phyloP scores from a whole-genome alignment of 2,113 vertebrate species.

The Trachemys scripta region DNA sequence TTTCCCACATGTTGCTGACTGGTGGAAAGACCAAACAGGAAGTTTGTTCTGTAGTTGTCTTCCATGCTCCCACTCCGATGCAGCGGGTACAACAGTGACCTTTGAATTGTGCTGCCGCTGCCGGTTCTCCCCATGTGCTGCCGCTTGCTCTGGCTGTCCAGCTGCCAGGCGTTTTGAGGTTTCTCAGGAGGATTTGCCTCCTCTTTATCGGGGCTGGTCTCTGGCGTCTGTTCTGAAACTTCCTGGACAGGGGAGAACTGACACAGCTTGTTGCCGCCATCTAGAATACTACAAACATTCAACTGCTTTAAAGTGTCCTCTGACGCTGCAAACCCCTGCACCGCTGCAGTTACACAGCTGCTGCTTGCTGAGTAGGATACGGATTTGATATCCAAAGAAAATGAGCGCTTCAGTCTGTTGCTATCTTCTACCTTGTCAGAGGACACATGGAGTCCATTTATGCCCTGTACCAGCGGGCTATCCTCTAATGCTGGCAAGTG shows the following conservation, averaged over 20 bases:
- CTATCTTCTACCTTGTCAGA: conserved; percentile 86
- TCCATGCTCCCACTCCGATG: conserved; percentile 93
- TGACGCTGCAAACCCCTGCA: conserved; percentile 71
- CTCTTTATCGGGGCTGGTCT: conserved; percentile 88
- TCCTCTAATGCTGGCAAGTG: conserved; percentile 69
- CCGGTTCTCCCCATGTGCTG: conserved; percentile 60
- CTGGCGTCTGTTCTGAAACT: conserved; percentile 92
- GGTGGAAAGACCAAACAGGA: conserved; percentile 88
- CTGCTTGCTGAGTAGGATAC: conserved; percentile 76
- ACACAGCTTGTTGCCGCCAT: conserved; percentile 84
- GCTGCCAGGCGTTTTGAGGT: conserved; percentile 40
- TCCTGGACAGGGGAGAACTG: conserved; percentile 95
- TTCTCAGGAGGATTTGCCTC: conserved; percentile 58
- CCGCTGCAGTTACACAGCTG: conserved; percentile 34
- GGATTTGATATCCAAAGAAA: conserved; percentile 93
- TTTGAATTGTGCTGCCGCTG: neutral
- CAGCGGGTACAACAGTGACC: conserved; percentile 77
- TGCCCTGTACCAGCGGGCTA: conserved; percentile 80
- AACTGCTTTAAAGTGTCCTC: conserved; percentile 85
- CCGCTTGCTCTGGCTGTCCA: conserved; percentile 67
- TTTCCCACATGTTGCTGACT: conserved; percentile 91
- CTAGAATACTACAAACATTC: conserved; percentile 82
- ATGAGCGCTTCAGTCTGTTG: conserved; percentile 90
- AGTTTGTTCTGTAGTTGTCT: conserved; percentile 82
- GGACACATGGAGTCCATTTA: conserved; percentile 85